Percentiles rank a stretch among this genome's conserved stretches.
These are phyloP conservation scores for Triops longicaudatus DNA, from an alignment of 1,140 invertebrate species.

Conservation along the genomic window DNA sequence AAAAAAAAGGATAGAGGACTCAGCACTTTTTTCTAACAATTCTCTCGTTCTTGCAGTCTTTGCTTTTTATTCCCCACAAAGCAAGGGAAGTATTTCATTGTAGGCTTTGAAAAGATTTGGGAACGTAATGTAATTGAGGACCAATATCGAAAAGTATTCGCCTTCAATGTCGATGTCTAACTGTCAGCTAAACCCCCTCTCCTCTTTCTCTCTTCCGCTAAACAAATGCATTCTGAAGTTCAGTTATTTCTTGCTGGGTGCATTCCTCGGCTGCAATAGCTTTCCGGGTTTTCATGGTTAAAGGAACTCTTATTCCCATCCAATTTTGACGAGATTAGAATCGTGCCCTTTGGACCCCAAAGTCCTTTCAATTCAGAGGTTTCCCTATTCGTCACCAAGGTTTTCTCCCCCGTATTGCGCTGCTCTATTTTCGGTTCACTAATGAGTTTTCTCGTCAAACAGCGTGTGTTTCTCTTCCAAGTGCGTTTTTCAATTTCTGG, in stretches of 20 bases:
- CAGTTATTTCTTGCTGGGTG: background rate
- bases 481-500: too few species aligned
- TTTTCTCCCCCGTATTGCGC: background rate
- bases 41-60: background rate
- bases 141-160: background rate
- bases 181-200: too few species aligned
- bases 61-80: background rate
- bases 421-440: background rate
- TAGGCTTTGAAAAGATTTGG: background rate
- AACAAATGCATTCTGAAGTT: constrained; percentile 2
- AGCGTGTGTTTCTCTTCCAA: background rate
- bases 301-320: background rate
- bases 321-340: constrained; percentile 9
- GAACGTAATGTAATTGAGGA: background rate
- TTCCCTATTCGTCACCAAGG: background rate
- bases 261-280: background rate
- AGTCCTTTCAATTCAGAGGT: background rate
- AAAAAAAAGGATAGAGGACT: background rate
- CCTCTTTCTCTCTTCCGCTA: background rate
- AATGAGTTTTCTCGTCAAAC: background rate
- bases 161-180: background rate
- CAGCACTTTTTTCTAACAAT: background rate
- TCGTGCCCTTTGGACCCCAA: background rate
- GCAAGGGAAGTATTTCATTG: background rate
- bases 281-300: background rate